phyloP scores from a whole-genome alignment of 2,797 vertebrate genomes.

The Cryptoprocta ferox region DNA sequence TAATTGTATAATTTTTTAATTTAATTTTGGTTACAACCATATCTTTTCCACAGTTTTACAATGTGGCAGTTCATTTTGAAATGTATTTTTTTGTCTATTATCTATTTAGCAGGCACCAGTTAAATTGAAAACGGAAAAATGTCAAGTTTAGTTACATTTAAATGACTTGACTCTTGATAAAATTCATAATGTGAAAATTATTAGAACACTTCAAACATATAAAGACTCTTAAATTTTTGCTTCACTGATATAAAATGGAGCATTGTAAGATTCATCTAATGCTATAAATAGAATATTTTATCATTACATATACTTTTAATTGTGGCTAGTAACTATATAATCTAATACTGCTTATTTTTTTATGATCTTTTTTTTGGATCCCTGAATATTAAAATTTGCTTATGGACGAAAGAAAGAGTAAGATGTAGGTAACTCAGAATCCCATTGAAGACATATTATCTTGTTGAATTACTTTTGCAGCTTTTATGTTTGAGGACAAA shows the following conservation, averaged over 20 bases:
- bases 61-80: slow-evolving; percentile 52
- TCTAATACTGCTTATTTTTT: not conserved
- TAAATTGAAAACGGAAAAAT: slow-evolving; percentile 61
- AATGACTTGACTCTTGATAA: slow-evolving; percentile 56
- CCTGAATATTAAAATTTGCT: slow-evolving; percentile 11
- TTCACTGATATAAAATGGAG: not conserved
- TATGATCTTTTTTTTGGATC: not conserved
- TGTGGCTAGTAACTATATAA: not conserved
- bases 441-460: not conserved
- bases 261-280: not conserved
- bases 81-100: slow-evolving; percentile 48
- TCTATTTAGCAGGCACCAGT: slow-evolving; percentile 41
- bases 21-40: slow-evolving; percentile 63
- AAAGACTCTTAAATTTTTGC: not conserved
- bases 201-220: slow-evolving; percentile 56
- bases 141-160: slow-evolving; percentile 56
- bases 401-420: not conserved
- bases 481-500: not conserved
- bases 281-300: not conserved
- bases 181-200: slow-evolving; percentile 35
- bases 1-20: slow-evolving; percentile 64
- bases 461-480: not conserved
- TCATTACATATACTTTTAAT: not conserved
- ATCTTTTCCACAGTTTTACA: slow-evolving; percentile 64
- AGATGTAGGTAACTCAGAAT: not conserved